phyloP scores from a whole-genome alignment of 2,113 vertebrate species.

The Tachuris rubrigastra region DNA sequence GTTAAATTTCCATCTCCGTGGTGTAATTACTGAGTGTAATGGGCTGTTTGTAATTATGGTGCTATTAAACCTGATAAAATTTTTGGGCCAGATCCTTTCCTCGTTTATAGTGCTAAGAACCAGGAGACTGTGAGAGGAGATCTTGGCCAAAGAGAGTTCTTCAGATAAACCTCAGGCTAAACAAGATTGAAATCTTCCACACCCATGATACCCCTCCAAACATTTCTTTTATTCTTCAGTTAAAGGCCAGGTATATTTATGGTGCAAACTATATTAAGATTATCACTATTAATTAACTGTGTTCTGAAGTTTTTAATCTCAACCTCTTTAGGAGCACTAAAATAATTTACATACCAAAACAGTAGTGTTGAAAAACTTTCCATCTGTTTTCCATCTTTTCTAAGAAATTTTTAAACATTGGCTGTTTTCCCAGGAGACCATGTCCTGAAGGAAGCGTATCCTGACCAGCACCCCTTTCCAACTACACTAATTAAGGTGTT shows the following conservation, averaged over 20 bases:
- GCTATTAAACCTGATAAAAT: conserved; percentile 56
- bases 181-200: conserved; percentile 41
- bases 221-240: neutral
- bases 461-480: conserved; percentile 9
- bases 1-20: neutral
- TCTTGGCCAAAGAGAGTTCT: conserved; percentile 13
- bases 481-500: conserved; percentile 34
- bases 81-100: conserved; percentile 4
- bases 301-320: conserved; percentile 38
- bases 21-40: conserved; percentile 4
- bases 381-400: conserved; percentile 6
- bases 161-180: conserved; percentile 55
- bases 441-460: neutral
- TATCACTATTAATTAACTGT: conserved; percentile 8
- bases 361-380: neutral
- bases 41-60: conserved; percentile 20
- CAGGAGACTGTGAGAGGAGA: conserved; percentile 10
- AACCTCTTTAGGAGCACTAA: neutral
- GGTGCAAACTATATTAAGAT: conserved; percentile 15
- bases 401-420: neutral
- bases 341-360: neutral
- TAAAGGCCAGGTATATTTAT: conserved; percentile 46
- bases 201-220: conserved; percentile 28
- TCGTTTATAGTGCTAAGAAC: conserved; percentile 18
- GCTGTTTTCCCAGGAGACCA: conserved; percentile 28